Base-by-base conservation (phyloP, 2,797 vertebrate species). In the Simalia tracyae region DNA sequence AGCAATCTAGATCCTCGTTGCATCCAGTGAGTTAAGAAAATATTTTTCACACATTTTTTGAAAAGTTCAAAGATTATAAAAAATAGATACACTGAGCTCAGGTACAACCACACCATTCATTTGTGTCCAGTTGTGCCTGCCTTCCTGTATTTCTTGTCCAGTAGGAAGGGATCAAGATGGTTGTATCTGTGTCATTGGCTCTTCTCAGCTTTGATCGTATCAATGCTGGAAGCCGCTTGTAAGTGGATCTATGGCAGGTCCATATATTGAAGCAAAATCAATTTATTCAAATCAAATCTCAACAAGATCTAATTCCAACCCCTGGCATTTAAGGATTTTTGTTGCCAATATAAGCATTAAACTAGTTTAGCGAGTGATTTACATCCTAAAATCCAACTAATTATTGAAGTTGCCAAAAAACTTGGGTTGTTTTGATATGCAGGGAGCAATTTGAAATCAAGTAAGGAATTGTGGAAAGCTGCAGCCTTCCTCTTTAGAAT, bases 211-310 rank as follows among this genome's bases (percentile, higher is more conserved):
- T 86, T 56, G 0, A 66, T 28, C 26, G 5, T 57, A 5, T n/a
- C 61, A 28, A 61, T 22, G 36, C 89, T 89, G 46, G 42, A 28
- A 84, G 59, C 28, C 66, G 19, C 66, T 63, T 24, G 5, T 57
- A 86, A 31, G n/a, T 68, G 1, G 2, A 87, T 94, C 93, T 91
- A 68, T 94, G 94, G 94, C 87, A 93, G 94, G 7, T 85, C 94
- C 93, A 90, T 92, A 63, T 92, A 63, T 92, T 94, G 91, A 14
- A 72, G n/a, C 92, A 92, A 89, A 84, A 60, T 95, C 91, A 63
- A 93, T 94, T 95, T 92, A 94, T 92, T 92, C 95, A 93, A 42
- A 96, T 57, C 84, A 89, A 92, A 95, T 93, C 76, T 95, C 84
- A 92, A 93, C 92, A 94, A 91, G 94, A 50, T 85, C 81, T 90